These are phyloP conservation scores for Avahi laniger DNA, from an alignment of 2,797 vertebrate species.

Conservation along the genomic window DNA sequence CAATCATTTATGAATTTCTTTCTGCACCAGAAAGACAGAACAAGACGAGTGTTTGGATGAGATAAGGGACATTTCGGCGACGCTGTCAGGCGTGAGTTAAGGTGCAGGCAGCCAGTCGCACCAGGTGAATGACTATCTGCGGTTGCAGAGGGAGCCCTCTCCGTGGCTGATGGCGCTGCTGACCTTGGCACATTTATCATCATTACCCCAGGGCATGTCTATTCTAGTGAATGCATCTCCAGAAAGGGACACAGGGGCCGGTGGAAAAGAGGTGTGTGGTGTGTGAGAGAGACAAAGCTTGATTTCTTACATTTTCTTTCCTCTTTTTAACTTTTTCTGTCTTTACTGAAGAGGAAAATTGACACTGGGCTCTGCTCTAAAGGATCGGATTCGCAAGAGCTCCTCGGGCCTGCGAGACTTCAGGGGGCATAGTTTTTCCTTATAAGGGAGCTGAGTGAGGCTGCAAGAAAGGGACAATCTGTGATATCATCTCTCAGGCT, in stretches of 20 bases:
- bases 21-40: slow-evolving; percentile 51
- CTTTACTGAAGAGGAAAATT: slow-evolving; percentile 44
- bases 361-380: slow-evolving; percentile 7
- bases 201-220: slow-evolving; percentile 53
- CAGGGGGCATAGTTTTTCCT: slow-evolving; percentile 76
- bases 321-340: slow-evolving; percentile 36
- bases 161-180: slow-evolving; percentile 16
- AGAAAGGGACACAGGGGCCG: background rate
- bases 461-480: slow-evolving; percentile 61
- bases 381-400: slow-evolving; percentile 12
- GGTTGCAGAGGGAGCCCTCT: background rate
- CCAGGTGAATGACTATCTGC: slow-evolving; percentile 65
- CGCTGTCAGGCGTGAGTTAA: background rate
- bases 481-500: slow-evolving; percentile 61
- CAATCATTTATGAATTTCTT: slow-evolving; percentile 48
- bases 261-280: background rate
- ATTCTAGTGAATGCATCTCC: background rate
- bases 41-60: slow-evolving; percentile 60
- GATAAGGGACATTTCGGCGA: slow-evolving; percentile 58
- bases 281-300: background rate
- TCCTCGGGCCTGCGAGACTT: slow-evolving; percentile 47
- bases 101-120: background rate
- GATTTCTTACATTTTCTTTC: slow-evolving; percentile 44
- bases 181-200: slow-evolving; percentile 50
- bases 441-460: slow-evolving; percentile 57